Evolutionary conservation across 2,888 invertebrate species (phyloP).

Genomic region (Leucania comma): DNA sequence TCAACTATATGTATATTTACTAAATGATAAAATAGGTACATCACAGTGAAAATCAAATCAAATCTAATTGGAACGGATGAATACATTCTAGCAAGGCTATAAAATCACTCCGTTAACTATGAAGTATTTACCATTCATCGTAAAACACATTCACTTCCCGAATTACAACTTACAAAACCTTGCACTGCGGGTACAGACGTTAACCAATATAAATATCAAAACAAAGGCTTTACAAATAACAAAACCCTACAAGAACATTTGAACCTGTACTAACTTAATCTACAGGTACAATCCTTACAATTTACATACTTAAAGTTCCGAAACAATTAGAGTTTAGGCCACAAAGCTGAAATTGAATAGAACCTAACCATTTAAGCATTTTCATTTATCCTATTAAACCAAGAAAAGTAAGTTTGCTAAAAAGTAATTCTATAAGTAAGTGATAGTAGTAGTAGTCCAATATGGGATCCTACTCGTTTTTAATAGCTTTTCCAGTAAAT

Average conservation of each 20-base stretch:
- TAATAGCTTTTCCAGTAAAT: background rate
- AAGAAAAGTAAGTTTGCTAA: too few species aligned
- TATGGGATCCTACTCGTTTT: background rate
- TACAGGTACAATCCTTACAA: background rate
- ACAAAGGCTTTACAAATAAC: constrained; percentile 15
- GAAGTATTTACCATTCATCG: constrained; percentile 20
- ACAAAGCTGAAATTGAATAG: background rate
- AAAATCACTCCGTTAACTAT: constrained; percentile 1
- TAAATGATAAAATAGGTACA: constrained; percentile 16
- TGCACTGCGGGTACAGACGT: background rate
- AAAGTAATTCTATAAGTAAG: too few species aligned
- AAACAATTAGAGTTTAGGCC: background rate
- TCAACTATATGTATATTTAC: too few species aligned
- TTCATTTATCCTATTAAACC: background rate
- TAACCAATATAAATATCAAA: constrained; percentile 27
- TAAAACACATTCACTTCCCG: constrained; percentile 27
- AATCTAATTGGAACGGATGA: constrained; percentile 26
- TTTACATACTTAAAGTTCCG: background rate
- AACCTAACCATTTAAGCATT: background rate
- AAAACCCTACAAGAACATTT: background rate
- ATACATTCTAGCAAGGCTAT: constrained; percentile 22
- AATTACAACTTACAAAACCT: constrained; percentile 12
- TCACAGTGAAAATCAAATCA: constrained; percentile 2
- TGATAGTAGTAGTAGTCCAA: too few species aligned
- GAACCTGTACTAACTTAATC: background rate